Evolutionary conservation across 2,113 vertebrate genomes (phyloP), one percentile per base, ranked within the genome.

Genomic region (human): DNA sequence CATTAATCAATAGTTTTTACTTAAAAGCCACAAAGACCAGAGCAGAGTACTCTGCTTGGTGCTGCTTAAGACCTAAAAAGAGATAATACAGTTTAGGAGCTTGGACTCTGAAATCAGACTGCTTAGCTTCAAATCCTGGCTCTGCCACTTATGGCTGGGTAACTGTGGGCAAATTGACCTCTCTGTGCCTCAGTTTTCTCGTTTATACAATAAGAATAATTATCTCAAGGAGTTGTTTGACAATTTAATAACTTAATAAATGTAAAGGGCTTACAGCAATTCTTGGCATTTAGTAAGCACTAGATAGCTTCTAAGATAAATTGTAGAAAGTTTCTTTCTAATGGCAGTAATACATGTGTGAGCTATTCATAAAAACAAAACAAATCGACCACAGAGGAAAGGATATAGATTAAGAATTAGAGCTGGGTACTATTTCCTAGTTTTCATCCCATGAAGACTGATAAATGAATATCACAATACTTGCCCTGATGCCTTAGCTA

Each of bases 281-380:
- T 68, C 23, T 38, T 78, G 50, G 43, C 27, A 92, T 57, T 96
- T 89, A 68, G n/a, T 64, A 88, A 93, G 59, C 18, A 93, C 12
- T 16, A 55, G 85, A 70, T 40, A 14, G 22, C 27, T 89, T 86
- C 22, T 82, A 76, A 89, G 81, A 92, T 73, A 97, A 86, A 70
- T 48, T 89, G 10, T 64, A 68, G 79, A 89, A 94, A 76, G 13
- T 89, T 93, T 96, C n/a, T 50, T 87, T 83, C 27, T 64, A 75
- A 20, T 89, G 89, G n/a, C 22, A 81, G 17, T n/a, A 22, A 25
- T 68, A 72, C 17, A 22, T 88, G 82, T 23, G 35, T 57, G 87
- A 90, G 38, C 32, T 68, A 30, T 83, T 72, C 45, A 93, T 81
- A 73, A 70, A 94, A 94, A 89, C 27, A 48, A 93, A 93, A 32